Evolutionary conservation across 1,140 invertebrate species (phyloP), one percentile per base, ranked within the genome.

Genomic region (Zaprionus africanus): DNA sequence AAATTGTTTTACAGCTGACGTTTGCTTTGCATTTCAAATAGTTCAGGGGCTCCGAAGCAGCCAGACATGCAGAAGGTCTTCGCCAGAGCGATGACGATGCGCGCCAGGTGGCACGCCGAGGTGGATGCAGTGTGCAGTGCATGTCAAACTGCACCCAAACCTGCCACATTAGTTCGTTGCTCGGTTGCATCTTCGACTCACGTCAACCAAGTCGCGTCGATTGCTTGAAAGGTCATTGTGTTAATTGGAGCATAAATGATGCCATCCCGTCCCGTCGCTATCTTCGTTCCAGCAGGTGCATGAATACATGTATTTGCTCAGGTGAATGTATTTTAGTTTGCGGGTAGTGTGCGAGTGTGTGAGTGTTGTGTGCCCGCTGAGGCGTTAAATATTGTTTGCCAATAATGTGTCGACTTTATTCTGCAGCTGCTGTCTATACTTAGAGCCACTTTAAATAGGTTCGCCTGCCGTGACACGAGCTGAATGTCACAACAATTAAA

Each of bases 21-120:
- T 84, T 87, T 85, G 86, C 85, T 82, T 90, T 90, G 85, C 87
- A 90, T 90, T 90, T 90, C 79, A 90, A 90, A 90, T 85, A 74
- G 82, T 68, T 76, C 56, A 69, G 60, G 64, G 68, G 58, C 68
- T 56, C 43, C 54, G 26, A 28, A 24, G 60, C 65, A 70, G 66
- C 46, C 61, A 65, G 53, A 64, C 66, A 58, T 15, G 60, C 59
- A 57, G 60, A 15, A 51, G 54, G 69, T 28, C 7, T 59, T 41
- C 24, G 24, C 13, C 15, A 24, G 13, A 19, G 17, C 11, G 19
- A 38, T 38, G 12, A 38, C 36, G 36, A 13, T 15, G n/a, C 4
- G n/a, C 22, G 36, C 1, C 17, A 22, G 31, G 31, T 15, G 59
- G 26, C 15, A 46, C 22, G 6, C 38, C 2, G n/a, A 6, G 13